These are phyloP conservation scores for Stichodactyla helianthus DNA, from an alignment of 64 coral and sea anemone genomes.

Conservation along the genomic window DNA sequence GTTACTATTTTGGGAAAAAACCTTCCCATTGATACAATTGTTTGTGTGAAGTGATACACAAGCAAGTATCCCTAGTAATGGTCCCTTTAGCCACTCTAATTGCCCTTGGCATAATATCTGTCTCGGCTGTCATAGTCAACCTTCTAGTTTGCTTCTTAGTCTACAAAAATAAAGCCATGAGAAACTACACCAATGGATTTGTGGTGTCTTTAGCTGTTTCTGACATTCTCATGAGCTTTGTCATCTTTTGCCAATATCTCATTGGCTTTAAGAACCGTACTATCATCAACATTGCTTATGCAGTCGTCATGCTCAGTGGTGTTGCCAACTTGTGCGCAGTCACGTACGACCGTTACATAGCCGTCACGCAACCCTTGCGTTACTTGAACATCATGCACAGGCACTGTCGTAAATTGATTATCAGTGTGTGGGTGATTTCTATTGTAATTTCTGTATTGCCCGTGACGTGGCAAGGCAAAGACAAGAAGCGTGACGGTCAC, in stretches of 20 bases:
- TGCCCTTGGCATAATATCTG: conserved; percentile 23
- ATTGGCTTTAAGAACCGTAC: conserved; percentile 23
- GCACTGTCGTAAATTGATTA: conserved; percentile 26
- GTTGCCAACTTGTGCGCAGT: conserved; percentile 54
- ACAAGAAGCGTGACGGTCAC: conserved; percentile 11
- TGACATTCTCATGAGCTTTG: conserved; percentile 42
- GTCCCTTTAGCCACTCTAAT: background rate
- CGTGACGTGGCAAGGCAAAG: conserved; percentile 30
- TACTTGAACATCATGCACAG: conserved; percentile 33
- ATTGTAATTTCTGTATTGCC: conserved; percentile 40
- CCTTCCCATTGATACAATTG: no score
- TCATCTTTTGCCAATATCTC: conserved; percentile 45
- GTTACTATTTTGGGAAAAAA: no score
- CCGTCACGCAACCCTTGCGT: conserved; percentile 42
- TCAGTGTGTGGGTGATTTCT: conserved; percentile 37
- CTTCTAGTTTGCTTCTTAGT: conserved; percentile 39
- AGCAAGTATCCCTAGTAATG: background rate
- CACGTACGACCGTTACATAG: conserved; percentile 54
- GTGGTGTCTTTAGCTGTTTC: conserved; percentile 58
- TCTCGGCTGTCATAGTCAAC: conserved; percentile 20
- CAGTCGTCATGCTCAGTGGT: conserved; percentile 42
- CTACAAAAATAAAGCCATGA: conserved; percentile 47
- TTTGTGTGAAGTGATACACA: background rate
- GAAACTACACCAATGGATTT: conserved; percentile 55
- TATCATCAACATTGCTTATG: conserved; percentile 36